Conservation (phyloP, 2,113 vertebrate genomes). For the Perca fluviatilis region DNA sequence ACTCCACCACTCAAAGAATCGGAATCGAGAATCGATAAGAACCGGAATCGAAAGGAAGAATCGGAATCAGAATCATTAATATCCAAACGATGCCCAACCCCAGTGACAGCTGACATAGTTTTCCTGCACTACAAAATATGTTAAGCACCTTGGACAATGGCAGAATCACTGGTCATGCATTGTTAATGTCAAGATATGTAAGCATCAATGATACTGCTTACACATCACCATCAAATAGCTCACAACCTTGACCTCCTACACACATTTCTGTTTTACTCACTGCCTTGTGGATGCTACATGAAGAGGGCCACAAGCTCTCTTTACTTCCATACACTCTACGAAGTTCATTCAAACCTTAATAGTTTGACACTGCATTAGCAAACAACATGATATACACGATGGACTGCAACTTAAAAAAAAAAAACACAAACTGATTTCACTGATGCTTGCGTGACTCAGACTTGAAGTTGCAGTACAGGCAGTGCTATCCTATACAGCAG, state of each 20-base stretch:
- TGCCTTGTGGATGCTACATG: neutral
- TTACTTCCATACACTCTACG: neutral
- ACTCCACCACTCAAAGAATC: too few species aligned
- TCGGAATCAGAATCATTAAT: too few species aligned
- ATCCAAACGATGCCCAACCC: too few species aligned
- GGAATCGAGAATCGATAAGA: too few species aligned
- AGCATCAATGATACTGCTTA: neutral
- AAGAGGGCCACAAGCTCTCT: neutral
- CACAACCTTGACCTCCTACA: neutral
- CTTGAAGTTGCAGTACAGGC: slow-evolving; percentile 4
- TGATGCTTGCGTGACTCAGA: neutral
- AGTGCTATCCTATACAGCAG: neutral
- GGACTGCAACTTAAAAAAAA: neutral
- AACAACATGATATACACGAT: neutral
- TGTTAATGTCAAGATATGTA: slow-evolving; percentile 12
- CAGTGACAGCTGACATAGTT: slow-evolving; percentile 24
- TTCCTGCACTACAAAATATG: slow-evolving; percentile 16
- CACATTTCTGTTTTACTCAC: neutral
- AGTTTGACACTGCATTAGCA: neutral
- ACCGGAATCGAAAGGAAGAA: too few species aligned
- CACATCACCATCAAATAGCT: neutral
- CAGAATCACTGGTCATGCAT: slow-evolving; percentile 9
- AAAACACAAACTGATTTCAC: neutral
- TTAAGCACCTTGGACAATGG: slow-evolving; percentile 1
- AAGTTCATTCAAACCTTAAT: neutral